A percentile compares a stretch with the other conserved stretches of the same genome.
These are phyloP conservation scores for Euclidia mi DNA, from an alignment of 2,888 invertebrate species.

Conservation along the genomic window DNA sequence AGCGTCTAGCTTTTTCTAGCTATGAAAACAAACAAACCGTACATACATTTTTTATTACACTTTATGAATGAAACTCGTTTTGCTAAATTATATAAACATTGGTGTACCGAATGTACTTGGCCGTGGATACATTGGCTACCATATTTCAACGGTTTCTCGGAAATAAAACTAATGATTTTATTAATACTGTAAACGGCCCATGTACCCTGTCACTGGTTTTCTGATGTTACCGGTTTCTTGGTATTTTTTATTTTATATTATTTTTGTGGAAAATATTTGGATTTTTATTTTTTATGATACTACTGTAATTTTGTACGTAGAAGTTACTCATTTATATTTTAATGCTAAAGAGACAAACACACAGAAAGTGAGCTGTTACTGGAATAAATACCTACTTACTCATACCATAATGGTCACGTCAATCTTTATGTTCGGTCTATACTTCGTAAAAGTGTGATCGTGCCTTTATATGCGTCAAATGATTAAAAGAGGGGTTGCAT, in stretches of 20 bases:
- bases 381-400: no score
- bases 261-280: not conserved
- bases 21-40: conserved; percentile 38
- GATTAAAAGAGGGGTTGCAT: no score
- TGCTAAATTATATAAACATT: conserved; percentile 44
- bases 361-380: no score
- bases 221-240: conserved; percentile 28
- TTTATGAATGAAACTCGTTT: conserved; percentile 58
- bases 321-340: no score
- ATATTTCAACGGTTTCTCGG: conserved; percentile 50
- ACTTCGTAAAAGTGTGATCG: no score
- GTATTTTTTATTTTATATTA: conserved; percentile 21
- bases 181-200: conserved; percentile 38
- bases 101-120: conserved; percentile 32
- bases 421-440: no score
- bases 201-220: conserved; percentile 25
- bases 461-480: no score
- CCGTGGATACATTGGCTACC: conserved; percentile 23
- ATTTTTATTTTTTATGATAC: no score
- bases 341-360: no score
- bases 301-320: no score
- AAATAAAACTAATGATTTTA: conserved; percentile 51
- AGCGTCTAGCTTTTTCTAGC: conserved; percentile 12
- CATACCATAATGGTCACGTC: no score
- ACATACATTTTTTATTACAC: conserved; percentile 37